Base-by-base conservation (phyloP, 2,797 vertebrate genomes). In the Xenops minutus region DNA sequence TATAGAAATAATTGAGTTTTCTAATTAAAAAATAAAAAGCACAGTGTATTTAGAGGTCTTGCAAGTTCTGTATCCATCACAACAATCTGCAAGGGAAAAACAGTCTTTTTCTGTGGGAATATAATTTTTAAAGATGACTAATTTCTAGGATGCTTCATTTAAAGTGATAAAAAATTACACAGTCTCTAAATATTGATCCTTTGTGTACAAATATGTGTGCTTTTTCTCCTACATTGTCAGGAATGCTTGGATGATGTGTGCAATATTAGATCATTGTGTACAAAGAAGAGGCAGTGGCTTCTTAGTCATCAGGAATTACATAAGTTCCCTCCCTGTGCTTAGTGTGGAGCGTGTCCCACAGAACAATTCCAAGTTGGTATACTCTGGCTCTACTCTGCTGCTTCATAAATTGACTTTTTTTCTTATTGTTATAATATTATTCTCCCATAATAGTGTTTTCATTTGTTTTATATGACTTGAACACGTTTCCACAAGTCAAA, bases 171-270 rank as follows among this genome's bases (percentile, higher is more conserved):
- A 54, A 48, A 74, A 74, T 51, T 32, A 66, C 48, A 37, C 32
- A 85, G 34, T 66, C 30, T 81, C 29, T 73, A 79, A 82, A 77
- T 93, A 95, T 85, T 30, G 86, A 94, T 96, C 51, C 55, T 89
- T 83, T 89, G 49, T 91, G 54, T 89, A 93, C 88, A 89, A 67
- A 74, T 77, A 26, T 6, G 9, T 10, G 22, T 79, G 32, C 18
- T 32, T 87, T 91, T 75, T 74, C 58, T 92, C 10, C 39, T 41
- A 1, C 22, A 21, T 73, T 83, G 54, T 89, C 27, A 58, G 75
- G 73, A 89, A 48, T 58, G n/a, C 39, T 74, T 17, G 58, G 80
- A 22, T 72, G 58, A 80, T 88, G 3, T 30, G 43, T 91, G 58
- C 64, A 43, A 29, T 89, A 91, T 88, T 92, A 89, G 68, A 75